Conservation (phyloP, 2,797 vertebrate genomes). For the Tympanoctomys barrerae region DNA sequence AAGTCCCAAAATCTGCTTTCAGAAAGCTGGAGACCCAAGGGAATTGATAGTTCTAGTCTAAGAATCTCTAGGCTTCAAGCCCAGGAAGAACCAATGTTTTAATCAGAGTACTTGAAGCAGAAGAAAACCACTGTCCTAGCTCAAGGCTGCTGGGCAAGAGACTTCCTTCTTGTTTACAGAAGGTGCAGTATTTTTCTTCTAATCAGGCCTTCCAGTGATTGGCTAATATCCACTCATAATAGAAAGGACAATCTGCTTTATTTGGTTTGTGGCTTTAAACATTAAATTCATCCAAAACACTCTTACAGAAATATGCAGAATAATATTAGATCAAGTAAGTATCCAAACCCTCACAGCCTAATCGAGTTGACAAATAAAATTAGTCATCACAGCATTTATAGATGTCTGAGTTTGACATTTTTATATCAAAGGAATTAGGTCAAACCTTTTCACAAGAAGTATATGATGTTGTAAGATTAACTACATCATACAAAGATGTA, state of each 20-base stretch:
- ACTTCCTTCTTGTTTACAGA: not conserved
- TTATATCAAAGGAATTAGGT: not conserved
- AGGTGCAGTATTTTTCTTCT: not conserved
- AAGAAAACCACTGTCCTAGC: not conserved
- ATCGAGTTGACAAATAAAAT: not conserved
- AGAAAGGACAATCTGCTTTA: not conserved
- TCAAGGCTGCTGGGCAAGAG: not conserved
- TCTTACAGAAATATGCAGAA: not conserved
- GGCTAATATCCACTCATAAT: not conserved
- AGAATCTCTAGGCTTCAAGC: not conserved
- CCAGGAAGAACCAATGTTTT: not conserved
- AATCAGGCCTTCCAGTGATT: not conserved
- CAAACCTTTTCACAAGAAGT: not conserved
- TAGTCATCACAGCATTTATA: not conserved
- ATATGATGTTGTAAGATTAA: not conserved
- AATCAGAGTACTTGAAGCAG: not conserved
- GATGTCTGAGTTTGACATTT: not conserved
- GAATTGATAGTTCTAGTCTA: not conserved
- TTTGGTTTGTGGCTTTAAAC: not conserved
- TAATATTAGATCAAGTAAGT: slow-evolving; percentile 18
- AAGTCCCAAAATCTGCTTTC: not conserved
- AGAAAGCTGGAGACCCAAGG: not conserved
- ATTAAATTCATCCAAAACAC: not conserved
- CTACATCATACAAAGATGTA: not conserved
- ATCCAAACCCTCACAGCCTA: not conserved